These are phyloP conservation scores for Lagothrix lagotricha DNA, from an alignment of 2,797 vertebrate genomes.

Conservation along the genomic window DNA sequence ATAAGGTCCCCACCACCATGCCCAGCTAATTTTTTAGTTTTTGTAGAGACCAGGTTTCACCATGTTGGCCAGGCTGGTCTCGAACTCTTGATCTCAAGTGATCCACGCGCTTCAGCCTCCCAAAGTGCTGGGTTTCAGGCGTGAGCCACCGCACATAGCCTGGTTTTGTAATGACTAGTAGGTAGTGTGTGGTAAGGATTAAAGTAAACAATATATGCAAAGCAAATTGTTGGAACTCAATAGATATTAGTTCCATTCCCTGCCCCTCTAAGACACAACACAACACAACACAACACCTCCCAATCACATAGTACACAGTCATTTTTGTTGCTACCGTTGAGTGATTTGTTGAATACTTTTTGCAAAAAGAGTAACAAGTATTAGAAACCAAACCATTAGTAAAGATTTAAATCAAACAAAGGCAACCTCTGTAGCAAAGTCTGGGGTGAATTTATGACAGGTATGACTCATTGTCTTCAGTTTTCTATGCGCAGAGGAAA, in stretches of 20 bases:
- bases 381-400: not conserved
- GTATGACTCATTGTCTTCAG: not conserved
- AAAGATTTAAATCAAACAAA: not conserved
- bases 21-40: not conserved
- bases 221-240: not conserved
- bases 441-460: not conserved
- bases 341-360: not conserved
- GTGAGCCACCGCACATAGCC: not conserved
- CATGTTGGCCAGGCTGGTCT: not conserved
- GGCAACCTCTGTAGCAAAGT: not conserved
- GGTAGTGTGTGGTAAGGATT: not conserved
- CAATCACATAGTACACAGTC: too few species aligned
- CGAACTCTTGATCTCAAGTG: not conserved
- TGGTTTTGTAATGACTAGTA: not conserved
- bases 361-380: not conserved
- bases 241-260: not conserved
- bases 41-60: not conserved
- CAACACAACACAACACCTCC: accelerated
- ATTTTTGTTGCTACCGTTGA: not conserved
- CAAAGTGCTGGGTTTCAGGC: not conserved
- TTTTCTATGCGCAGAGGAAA: not conserved
- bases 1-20: not conserved
- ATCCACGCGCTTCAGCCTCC: not conserved
- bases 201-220: not conserved
- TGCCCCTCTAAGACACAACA: not conserved